Conservation (phyloP, 2,888 invertebrate species). For the Volucella inanis region DNA sequence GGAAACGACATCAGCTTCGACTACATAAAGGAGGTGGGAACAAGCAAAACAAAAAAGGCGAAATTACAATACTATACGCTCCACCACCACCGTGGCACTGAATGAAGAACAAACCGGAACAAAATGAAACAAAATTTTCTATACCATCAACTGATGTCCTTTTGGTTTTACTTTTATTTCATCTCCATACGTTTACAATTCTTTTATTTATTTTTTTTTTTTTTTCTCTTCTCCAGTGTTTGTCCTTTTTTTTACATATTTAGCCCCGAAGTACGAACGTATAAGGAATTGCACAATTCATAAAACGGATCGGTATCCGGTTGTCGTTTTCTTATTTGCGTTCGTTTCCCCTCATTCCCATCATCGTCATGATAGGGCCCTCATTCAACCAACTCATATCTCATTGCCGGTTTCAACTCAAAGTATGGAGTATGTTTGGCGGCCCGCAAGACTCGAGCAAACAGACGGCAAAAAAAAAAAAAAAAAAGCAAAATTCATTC, state of each 20-base stretch:
- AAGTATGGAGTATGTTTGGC: background rate
- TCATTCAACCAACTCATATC: background rate
- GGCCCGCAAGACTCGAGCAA: too few species aligned
- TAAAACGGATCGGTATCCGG: slow-evolving; percentile 71
- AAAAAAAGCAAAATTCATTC: slow-evolving; percentile 14
- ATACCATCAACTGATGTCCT: slow-evolving; percentile 72
- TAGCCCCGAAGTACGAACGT: slow-evolving; percentile 34
- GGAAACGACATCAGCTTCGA: slow-evolving; percentile 22
- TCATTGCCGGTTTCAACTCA: background rate
- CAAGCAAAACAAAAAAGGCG: background rate
- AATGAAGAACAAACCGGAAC: slow-evolving; percentile 36
- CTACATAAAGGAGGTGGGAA: background rate
- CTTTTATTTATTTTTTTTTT: slow-evolving; percentile 34
- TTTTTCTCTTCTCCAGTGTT: background rate
- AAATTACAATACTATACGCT: slow-evolving; percentile 32
- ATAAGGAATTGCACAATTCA: slow-evolving; percentile 67
- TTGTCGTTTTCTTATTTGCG: slow-evolving; percentile 59
- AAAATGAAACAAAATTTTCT: slow-evolving; percentile 58
- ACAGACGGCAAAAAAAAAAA: background rate
- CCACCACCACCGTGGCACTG: slow-evolving; percentile 1
- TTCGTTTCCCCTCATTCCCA: slow-evolving; percentile 46
- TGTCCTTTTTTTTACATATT: slow-evolving; percentile 62
- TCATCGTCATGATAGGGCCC: slow-evolving; percentile 16
- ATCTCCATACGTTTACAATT: slow-evolving; percentile 36
- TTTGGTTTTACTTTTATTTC: slow-evolving; percentile 59